Conservation (phyloP, 2,113 vertebrate genomes). For the Aepyceros melampus region DNA sequence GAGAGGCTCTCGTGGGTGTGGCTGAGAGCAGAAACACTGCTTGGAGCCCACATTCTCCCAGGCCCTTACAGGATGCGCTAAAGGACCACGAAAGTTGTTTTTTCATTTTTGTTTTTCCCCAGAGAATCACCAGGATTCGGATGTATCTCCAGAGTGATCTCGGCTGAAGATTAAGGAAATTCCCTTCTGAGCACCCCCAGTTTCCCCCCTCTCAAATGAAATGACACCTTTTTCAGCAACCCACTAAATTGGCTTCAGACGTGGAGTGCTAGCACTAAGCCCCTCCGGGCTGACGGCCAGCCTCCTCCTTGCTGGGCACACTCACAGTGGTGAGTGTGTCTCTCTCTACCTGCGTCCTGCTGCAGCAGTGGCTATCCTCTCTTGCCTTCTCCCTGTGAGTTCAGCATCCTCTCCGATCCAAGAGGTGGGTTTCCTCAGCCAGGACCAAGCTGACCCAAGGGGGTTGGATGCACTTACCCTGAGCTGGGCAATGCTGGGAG, state of each 20-base stretch:
- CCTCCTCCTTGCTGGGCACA: neutral
- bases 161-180: neutral
- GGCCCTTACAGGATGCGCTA: neutral
- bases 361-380: neutral
- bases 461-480: fast-evolving
- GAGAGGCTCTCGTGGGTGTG: neutral
- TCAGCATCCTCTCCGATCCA: neutral
- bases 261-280: fast-evolving
- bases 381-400: neutral
- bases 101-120: neutral
- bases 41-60: neutral
- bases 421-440: no score
- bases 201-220: neutral
- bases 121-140: neutral
- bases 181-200: neutral
- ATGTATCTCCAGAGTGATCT: neutral
- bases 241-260: neutral
- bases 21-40: neutral
- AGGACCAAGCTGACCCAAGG: fast-evolving
- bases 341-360: neutral
- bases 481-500: neutral
- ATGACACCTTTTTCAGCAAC: neutral
- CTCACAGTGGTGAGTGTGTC: neutral
- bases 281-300: neutral
- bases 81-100: neutral